A percentile compares a stretch with the other conserved stretches of the same genome.
These are phyloP conservation scores for Euplexia lucipara DNA, from an alignment of 2,888 invertebrate species.

Conservation along the genomic window DNA sequence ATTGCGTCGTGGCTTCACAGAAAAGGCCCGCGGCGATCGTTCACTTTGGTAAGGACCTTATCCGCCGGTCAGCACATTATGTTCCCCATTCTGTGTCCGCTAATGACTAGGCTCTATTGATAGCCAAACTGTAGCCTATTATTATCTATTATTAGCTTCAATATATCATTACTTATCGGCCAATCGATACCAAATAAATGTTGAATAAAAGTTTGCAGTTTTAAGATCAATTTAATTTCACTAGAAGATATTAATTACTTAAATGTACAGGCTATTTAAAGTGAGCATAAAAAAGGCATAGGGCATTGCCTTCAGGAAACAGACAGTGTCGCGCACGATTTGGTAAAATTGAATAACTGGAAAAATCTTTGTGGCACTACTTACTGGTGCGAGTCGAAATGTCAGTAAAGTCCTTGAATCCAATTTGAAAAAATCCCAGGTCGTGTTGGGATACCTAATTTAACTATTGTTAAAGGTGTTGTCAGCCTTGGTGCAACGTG, in stretches of 20 bases:
- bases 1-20: constrained; percentile 12
- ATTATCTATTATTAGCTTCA: constrained; percentile 57
- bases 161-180: constrained; percentile 37
- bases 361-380: constrained; percentile 45
- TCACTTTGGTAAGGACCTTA: constrained; percentile 42
- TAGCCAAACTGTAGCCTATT: constrained; percentile 45
- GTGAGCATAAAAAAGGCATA: constrained; percentile 26
- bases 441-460: background rate
- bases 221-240: constrained; percentile 8
- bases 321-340: constrained; percentile 60
- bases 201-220: constrained; percentile 14
- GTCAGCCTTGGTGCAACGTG: background rate
- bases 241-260: constrained; percentile 1
- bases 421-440: background rate
- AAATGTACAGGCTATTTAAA: background rate
- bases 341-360: constrained; percentile 58
- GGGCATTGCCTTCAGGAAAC: constrained; percentile 56
- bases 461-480: constrained; percentile 3
- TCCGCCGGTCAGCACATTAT: constrained; percentile 48
- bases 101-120: constrained; percentile 64
- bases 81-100: constrained; percentile 51
- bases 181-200: constrained; percentile 16
- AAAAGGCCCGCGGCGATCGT: constrained; percentile 41
- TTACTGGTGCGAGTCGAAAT: constrained; percentile 37
- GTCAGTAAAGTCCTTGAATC: constrained; percentile 33